Evolutionary conservation across 2,113 vertebrate genomes (phyloP).

Genomic region (Leptobrachium ailaonicum): DNA sequence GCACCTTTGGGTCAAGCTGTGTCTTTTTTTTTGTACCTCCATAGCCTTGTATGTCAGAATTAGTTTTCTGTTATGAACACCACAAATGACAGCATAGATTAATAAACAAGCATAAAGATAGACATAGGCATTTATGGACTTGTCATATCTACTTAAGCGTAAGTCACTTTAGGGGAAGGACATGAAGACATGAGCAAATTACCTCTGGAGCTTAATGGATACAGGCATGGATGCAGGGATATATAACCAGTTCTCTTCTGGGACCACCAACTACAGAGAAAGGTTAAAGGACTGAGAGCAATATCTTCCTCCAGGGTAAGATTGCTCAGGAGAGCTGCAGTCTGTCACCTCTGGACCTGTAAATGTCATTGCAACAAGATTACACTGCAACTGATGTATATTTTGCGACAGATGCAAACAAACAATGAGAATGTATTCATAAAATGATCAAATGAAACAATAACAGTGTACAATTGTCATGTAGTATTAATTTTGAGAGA

Average conservation of each 20-base stretch:
- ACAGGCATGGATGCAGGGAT: constrained; percentile 35
- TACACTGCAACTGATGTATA: constrained; percentile 43
- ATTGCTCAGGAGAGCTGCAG: constrained; percentile 37
- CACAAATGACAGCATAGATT: background rate
- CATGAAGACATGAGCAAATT: constrained; percentile 15
- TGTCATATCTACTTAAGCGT: background rate
- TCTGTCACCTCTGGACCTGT: constrained; percentile 43
- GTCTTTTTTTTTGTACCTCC: too few relatives aligned
- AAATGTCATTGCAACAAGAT: constrained; percentile 43
- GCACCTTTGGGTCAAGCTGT: too few relatives aligned
- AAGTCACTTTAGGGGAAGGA: constrained; percentile 39
- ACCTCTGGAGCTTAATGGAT: constrained; percentile 35
- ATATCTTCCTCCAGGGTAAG: constrained; percentile 35
- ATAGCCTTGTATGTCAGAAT: too few relatives aligned
- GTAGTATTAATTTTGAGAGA: too few relatives aligned
- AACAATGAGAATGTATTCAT: background rate
- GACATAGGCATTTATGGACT: background rate
- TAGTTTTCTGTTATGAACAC: too few relatives aligned
- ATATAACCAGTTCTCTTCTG: constrained; percentile 41
- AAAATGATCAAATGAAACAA: background rate
- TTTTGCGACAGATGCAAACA: constrained; percentile 30
- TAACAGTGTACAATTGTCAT: too few relatives aligned
- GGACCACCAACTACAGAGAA: constrained; percentile 41
- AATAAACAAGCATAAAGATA: background rate
- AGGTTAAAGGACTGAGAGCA: constrained; percentile 41